These are phyloP conservation scores for Pterobdella sp. DNA, from an alignment of 2,888 invertebrate genomes.

Conservation along the genomic window DNA sequence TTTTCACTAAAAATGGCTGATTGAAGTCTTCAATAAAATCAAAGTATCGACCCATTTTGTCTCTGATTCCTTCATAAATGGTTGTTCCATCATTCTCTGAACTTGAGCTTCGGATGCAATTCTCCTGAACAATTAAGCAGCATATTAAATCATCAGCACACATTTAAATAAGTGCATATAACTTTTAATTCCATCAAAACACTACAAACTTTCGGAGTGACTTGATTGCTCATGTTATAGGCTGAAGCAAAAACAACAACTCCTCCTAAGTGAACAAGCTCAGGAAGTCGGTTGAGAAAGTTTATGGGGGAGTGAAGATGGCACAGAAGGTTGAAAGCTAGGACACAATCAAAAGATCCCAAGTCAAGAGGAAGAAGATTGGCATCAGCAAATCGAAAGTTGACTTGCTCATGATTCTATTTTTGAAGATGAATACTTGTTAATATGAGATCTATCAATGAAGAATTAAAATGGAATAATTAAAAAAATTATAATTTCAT, in stretches of 20 bases:
- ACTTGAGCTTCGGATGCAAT: constrained; percentile 46
- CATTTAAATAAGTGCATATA: background rate
- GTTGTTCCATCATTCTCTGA: constrained; percentile 41
- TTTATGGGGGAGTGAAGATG: constrained; percentile 44
- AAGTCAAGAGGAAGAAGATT: constrained; percentile 45
- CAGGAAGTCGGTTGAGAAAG: constrained; percentile 43
- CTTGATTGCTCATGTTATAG: constrained; percentile 47
- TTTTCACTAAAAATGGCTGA: constrained; percentile 47
- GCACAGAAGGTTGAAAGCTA: constrained; percentile 49
- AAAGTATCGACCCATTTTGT: constrained; percentile 41
- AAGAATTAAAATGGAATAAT: constrained; percentile 11
- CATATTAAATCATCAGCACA: background rate
- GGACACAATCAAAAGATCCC: constrained; percentile 47
- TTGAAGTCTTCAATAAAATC: constrained; percentile 44
- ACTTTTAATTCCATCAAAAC: background rate
- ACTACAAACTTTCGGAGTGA: constrained; percentile 45
- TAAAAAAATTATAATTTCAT: background rate
- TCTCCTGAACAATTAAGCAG: constrained; percentile 33
- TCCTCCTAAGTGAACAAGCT: constrained; percentile 45
- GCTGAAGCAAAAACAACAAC: constrained; percentile 49
- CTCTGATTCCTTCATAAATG: constrained; percentile 45
- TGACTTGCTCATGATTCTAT: constrained; percentile 30
- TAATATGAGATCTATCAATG: background rate
- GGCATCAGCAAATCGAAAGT: constrained; percentile 48
- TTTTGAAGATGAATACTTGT: background rate